Conservation (phyloP, 1,140 invertebrate genomes). For the Drosophila arizonae region DNA sequence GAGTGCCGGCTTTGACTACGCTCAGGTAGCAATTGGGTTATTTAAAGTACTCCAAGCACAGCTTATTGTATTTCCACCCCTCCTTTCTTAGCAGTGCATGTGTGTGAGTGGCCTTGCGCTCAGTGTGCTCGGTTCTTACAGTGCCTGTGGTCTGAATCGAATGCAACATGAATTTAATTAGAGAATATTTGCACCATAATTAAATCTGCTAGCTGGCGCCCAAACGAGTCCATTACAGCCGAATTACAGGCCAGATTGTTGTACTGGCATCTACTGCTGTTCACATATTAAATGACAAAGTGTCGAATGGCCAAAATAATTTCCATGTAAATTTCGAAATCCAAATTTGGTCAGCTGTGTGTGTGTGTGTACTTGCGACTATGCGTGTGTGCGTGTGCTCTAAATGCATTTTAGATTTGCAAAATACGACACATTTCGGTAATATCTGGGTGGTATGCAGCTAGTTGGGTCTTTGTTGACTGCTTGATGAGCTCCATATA, state of each 20-base stretch:
- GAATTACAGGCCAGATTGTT: slow-evolving; percentile 57
- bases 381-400: slow-evolving; percentile 1
- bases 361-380: neutral
- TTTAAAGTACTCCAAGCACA: slow-evolving; percentile 62
- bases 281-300: slow-evolving; percentile 41
- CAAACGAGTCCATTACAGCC: slow-evolving; percentile 62
- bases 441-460: slow-evolving; percentile 45
- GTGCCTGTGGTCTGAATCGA: neutral
- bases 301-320: slow-evolving; percentile 69
- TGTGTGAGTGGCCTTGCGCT: neutral
- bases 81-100: neutral
- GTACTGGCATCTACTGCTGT: slow-evolving; percentile 31
- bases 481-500: slow-evolving; percentile 56
- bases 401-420: slow-evolving; percentile 77
- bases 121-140: neutral
- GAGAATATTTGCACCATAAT: slow-evolving; percentile 40
- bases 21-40: slow-evolving; percentile 48
- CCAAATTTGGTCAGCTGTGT: slow-evolving; percentile 8
- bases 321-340: slow-evolving; percentile 46
- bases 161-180: slow-evolving; percentile 24
- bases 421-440: slow-evolving; percentile 75
- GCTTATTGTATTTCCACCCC: slow-evolving; percentile 53
- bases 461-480: slow-evolving; percentile 18
- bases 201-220: slow-evolving; percentile 51
- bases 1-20: slow-evolving; percentile 38